A percentile compares a stretch with the other conserved stretches of the same genome.
phyloP scores from a whole-genome alignment of 2,888 invertebrate species.

The Campopleginae sp. region DNA sequence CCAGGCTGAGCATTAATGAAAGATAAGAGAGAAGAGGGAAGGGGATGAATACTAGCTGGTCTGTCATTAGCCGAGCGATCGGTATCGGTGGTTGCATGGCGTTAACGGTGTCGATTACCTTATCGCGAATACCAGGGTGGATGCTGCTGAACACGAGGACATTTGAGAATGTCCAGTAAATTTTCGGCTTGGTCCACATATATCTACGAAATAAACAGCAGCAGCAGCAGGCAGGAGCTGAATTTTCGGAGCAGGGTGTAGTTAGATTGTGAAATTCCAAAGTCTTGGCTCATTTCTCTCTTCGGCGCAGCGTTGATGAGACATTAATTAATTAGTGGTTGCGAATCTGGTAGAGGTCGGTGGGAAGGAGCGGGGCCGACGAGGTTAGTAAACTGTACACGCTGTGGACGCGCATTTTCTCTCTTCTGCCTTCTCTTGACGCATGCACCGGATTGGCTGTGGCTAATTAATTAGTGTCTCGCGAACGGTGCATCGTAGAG shows the following conservation, averaged over 20 bases:
- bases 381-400: not conserved
- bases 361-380: not conserved
- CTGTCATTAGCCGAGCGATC: slow-evolving; percentile 71
- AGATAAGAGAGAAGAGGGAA: slow-evolving; percentile 30
- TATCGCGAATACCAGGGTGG: slow-evolving; percentile 68
- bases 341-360: slow-evolving; percentile 6
- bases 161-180: not conserved
- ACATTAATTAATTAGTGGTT: slow-evolving; percentile 19
- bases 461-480: slow-evolving; percentile 15
- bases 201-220: not conserved
- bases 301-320: slow-evolving; percentile 1
- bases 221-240: not conserved
- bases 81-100: slow-evolving; percentile 74
- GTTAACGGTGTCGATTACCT: slow-evolving; percentile 75
- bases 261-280: not conserved
- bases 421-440: not conserved
- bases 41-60: slow-evolving; percentile 56
- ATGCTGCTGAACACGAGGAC: slow-evolving; percentile 25
- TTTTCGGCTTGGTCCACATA: not conserved
- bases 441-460: slow-evolving; percentile 1
- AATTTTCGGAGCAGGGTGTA: not conserved
- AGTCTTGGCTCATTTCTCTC: not conserved
- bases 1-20: not conserved
- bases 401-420: not conserved
- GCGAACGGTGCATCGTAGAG: not conserved